These are phyloP conservation scores for Muscicapa adusta DNA, from an alignment of 2,113 vertebrate species.

Conservation along the genomic window DNA sequence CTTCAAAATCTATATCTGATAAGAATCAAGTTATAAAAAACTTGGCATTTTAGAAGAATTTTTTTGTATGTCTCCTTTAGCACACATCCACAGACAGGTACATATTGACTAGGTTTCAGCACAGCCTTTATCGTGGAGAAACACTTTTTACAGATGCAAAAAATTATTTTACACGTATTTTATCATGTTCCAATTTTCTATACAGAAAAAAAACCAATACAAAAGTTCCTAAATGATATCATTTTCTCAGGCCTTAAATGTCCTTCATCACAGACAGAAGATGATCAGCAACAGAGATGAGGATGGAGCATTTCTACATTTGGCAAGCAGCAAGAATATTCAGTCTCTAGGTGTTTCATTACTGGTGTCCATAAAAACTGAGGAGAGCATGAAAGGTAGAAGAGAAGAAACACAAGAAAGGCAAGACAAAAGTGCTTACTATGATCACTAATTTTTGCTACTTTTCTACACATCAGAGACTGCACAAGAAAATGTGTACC, in stretches of 20 bases:
- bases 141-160: neutral
- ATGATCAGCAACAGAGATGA: neutral
- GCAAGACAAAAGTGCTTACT: neutral
- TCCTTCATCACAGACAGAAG: neutral
- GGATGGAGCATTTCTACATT: neutral
- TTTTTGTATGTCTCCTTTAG: neutral
- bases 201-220: neutral
- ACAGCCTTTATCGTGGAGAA: neutral
- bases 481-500: rapidly evolving
- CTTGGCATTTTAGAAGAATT: neutral
- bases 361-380: neutral
- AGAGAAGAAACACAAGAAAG: neutral
- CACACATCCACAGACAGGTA: neutral
- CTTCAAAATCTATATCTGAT: neutral
- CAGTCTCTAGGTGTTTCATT: neutral
- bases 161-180: neutral
- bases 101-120: neutral
- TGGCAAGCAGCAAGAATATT: neutral
- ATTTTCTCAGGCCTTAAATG: neutral
- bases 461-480: neutral
- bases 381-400: neutral
- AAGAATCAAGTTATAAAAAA: neutral
- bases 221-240: neutral
- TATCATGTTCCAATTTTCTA: neutral
- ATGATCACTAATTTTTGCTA: neutral